Base-by-base conservation (phyloP, 2,888 invertebrate species). In the Epistrophe grossulariae region DNA sequence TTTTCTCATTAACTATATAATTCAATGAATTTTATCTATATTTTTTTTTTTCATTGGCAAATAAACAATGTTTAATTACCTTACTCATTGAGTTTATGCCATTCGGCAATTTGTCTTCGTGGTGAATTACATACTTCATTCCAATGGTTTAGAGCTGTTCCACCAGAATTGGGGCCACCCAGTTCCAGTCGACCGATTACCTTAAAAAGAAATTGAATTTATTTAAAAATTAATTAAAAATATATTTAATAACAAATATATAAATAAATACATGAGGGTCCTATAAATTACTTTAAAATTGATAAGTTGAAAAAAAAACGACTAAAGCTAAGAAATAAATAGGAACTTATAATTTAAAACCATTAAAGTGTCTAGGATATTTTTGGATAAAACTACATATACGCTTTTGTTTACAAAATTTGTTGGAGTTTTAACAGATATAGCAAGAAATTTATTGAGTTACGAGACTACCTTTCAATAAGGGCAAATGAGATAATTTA, bases 31-130 rank as follows among this genome's bases (percentile, higher is more conserved):
- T 11, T n/a, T 24, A 24, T 74, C 50, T 68, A 45, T 52, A 38
- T 28, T 73, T 70, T 70, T 70, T 79, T 73, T 70, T 70, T 70
- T 79, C 17, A 68, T 68, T 84, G 31, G 50, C 50, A 72, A 64
- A 24, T 50, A 45, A 62, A 43, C 50, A 68, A 52, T 52, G 24
- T 28, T 24, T 38, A 59, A 71, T 76, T 28, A 72, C 45, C 81
- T 83, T 95, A 98, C 95, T 98, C 98, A 93, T 97, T 96, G 90
- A 99, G 95, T 94, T 99, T 98, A 95, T 99, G 99, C 99, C 99
- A 99, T 94, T 99, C 99, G 89, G 99, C 99, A 92, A 99, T 99
- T 94, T 99, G 99, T 89, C 99, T 96, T 90, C 99, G 96, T 71
- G 99, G 99, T 89, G 98, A 98, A 92, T 97, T 98, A 94, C 98